These are phyloP conservation scores for Notocelia uddmanniana DNA, from an alignment of 2,888 invertebrate species.

Conservation along the genomic window DNA sequence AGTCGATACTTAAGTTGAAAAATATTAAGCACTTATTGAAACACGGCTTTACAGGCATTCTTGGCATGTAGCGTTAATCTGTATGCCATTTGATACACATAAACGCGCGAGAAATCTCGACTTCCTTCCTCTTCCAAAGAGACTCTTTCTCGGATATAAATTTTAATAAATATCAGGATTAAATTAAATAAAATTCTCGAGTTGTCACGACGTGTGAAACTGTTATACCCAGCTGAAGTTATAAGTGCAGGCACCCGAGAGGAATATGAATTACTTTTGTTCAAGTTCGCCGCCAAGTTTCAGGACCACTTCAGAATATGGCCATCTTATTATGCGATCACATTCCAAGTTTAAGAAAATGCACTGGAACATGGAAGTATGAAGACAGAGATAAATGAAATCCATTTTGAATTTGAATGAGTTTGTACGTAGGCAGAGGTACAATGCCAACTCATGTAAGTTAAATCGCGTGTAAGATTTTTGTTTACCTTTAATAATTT, in stretches of 20 bases:
- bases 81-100: not conserved
- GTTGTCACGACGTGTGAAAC: constrained; percentile 22
- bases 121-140: not conserved
- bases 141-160: constrained; percentile 1
- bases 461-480: not conserved
- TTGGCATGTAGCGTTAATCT: not conserved
- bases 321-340: constrained; percentile 43
- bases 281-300: constrained; percentile 38
- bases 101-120: not conserved
- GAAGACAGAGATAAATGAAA: constrained; percentile 26
- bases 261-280: constrained; percentile 45
- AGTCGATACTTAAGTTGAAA: too few relatives aligned
- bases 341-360: constrained; percentile 37
- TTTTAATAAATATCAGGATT: constrained; percentile 29
- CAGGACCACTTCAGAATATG: constrained; percentile 36
- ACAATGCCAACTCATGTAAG: not conserved
- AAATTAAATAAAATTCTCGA: constrained; percentile 32
- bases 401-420: constrained; percentile 31
- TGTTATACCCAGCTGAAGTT: constrained; percentile 29
- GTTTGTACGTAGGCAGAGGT: not conserved
- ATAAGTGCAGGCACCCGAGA: constrained; percentile 27
- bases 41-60: not conserved
- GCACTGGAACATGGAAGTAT: constrained; percentile 19
- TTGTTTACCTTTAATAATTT: not conserved
- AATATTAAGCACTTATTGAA: not conserved